phyloP scores from a whole-genome alignment of 2,888 invertebrate genomes.

The Oligia strigilis region DNA sequence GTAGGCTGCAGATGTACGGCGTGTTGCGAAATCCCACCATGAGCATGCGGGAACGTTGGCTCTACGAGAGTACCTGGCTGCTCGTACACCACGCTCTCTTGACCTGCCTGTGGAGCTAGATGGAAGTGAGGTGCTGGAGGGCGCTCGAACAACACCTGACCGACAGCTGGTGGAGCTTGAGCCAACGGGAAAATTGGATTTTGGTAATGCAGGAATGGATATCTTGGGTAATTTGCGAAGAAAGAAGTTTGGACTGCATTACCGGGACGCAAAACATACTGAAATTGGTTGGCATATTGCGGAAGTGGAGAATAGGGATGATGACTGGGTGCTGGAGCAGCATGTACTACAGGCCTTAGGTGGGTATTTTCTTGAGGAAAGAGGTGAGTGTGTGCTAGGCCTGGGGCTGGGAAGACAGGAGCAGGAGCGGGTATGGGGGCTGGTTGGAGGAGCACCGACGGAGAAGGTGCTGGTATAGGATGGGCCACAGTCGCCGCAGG shows the following conservation, averaged over 20 bases:
- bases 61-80: constrained; percentile 72
- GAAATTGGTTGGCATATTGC: constrained; percentile 76
- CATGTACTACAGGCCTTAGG: constrained; percentile 74
- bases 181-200: constrained; percentile 74
- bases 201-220: constrained; percentile 83
- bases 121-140: constrained; percentile 80
- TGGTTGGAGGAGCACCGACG: constrained; percentile 70
- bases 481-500: constrained; percentile 75
- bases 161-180: constrained; percentile 68
- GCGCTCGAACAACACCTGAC: constrained; percentile 69
- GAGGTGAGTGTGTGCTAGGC: constrained; percentile 69
- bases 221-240: constrained; percentile 87
- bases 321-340: constrained; percentile 73
- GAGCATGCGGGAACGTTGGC: constrained; percentile 69
- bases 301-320: constrained; percentile 72
- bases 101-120: constrained; percentile 71
- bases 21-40: constrained; percentile 67
- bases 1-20: constrained; percentile 63
- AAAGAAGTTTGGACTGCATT: constrained; percentile 85
- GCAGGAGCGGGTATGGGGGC: constrained; percentile 66
- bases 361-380: constrained; percentile 75
- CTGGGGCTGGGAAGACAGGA: constrained; percentile 66
- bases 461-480: constrained; percentile 77
- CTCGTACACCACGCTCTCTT: constrained; percentile 73
- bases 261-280: constrained; percentile 85